Base-by-base conservation (phyloP, 2,888 invertebrate genomes). In the Cantharis rufa region DNA sequence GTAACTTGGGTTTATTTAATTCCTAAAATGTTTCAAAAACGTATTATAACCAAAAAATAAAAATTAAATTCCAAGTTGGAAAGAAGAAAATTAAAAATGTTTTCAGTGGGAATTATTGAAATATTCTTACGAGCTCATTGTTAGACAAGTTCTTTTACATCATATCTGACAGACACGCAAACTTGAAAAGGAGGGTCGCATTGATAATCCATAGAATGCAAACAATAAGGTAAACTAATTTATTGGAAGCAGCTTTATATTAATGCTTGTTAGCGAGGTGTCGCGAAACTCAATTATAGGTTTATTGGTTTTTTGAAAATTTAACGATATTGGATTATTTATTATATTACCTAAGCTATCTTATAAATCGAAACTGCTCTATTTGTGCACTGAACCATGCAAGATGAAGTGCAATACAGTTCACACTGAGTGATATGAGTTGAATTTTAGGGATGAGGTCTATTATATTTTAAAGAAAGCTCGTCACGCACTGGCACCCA, bases 331-430 rank as follows among this genome's bases (percentile, higher is more conserved):
- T 73, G 69, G 32, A 77, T 75, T 76, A 77, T 81, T 76, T 81
- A 81, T 79, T 78, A 75, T 13, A 70, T 16, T 70, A 62, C 71
- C 66, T 78, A 76, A 80, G 78, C 70, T 80, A 77, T 71, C 76
- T 80, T 77, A 81, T 81, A 80, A 80, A 81, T 81, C 75, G 78
- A 77, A 74, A 79, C 62, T 79, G 80, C 79, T 83, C 83, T 82
- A 83, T 83, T 83, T 84, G 83, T 79, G 81, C 84, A 82, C 70
- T 80, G 82, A 81, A 74, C 83, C 84, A 80, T 83, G 83, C 83
- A 83, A 84, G 84, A 84, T 83, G 83, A 83, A 83, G 84, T 84
- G 82, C 83, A 82, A 82, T 82, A 82, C 81, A 78, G 80, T 79
- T 77, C 78, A 78, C 72, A 73, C 69, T 78, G 78, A 78, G 78